Evolutionary conservation across 2,113 vertebrate species (phyloP), one percentile per base, ranked within the genome.

Genomic region (Ranitomeya imitator): DNA sequence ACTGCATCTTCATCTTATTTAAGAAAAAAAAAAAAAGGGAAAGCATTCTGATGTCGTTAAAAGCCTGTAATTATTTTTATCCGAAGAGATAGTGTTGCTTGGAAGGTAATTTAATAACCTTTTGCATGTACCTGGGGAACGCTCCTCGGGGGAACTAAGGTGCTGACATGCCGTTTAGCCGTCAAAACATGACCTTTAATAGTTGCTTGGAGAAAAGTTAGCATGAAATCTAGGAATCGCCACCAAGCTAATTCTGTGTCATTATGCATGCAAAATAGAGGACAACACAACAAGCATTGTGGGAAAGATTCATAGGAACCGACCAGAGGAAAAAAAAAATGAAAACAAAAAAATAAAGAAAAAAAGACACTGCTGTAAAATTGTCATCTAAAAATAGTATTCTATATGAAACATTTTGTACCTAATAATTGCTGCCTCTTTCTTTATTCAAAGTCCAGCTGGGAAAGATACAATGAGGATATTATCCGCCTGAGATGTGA

Each of bases 91-190:
- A 96, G 96, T 96, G 95, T 96, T 94, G 96, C 95, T 95, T 93
- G 91, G 96, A 97, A 99, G 97, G 98, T 99, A 98, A 99, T 99
- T 99, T 99, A 96, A 97, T 99, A 99, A 99, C 98, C 98, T 99
- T 99, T 99, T 96, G 97, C 97, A 95, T 97, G 97, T 98, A 99
- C 97, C 98, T 99, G 97, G 98, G 98, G 97, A 99, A 96, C 96
- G 96, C 97, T 96, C 96, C 97, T 97, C 97, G 92, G 93, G 97
- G 97, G 97, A 97, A 96, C 96, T 95, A 98, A 99, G 98, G 98
- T 99, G 97, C 97, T 96, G 96, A 97, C 96, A 97, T 98, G 97
- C 96, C 97, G 98, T 97, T 98, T 97, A 97, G 96, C 97, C 96
- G 96, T 99, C 98, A 99, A 99, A 98, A 98, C 97, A 97, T 99